Conservation (phyloP, 2,113 vertebrate genomes). For the Nothoprocta pentlandii region DNA sequence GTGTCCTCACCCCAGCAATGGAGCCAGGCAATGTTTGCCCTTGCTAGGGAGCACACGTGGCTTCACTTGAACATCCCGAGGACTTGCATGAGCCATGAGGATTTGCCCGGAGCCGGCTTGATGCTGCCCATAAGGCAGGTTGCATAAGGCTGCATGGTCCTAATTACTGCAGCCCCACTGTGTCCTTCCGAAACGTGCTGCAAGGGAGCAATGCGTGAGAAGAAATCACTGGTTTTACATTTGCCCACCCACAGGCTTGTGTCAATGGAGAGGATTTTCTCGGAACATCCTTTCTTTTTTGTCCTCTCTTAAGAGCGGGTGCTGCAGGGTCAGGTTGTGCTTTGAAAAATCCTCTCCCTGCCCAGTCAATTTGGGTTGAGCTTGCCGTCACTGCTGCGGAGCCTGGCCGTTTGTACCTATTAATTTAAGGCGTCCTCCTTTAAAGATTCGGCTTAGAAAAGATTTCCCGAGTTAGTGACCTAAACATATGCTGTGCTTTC, state of each 20-base stretch:
- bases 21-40: slow-evolving; percentile 19
- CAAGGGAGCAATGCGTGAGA: background rate
- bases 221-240: background rate
- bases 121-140: background rate
- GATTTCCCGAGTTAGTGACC: slow-evolving; percentile 32
- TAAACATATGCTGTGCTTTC: background rate
- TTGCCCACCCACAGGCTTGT: background rate
- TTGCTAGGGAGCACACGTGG: background rate
- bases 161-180: background rate
- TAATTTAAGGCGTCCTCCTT: slow-evolving; percentile 18
- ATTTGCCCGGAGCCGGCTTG: background rate
- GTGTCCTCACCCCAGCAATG: background rate
- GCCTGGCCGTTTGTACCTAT: background rate
- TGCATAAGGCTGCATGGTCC: too few species aligned
- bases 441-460: slow-evolving; percentile 45
- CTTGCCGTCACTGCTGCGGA: background rate
- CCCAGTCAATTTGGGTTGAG: background rate
- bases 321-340: accelerated
- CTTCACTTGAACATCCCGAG: background rate
- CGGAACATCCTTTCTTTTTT: background rate
- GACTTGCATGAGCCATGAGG: background rate
- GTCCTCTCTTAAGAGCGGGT: background rate
- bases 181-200: background rate
- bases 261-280: accelerated
- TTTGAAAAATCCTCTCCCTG: background rate